Evolutionary conservation across 37 sponge, comb jelly and placozoan genomes (phyloP).

Genomic region (Bolinopsis microptera): DNA sequence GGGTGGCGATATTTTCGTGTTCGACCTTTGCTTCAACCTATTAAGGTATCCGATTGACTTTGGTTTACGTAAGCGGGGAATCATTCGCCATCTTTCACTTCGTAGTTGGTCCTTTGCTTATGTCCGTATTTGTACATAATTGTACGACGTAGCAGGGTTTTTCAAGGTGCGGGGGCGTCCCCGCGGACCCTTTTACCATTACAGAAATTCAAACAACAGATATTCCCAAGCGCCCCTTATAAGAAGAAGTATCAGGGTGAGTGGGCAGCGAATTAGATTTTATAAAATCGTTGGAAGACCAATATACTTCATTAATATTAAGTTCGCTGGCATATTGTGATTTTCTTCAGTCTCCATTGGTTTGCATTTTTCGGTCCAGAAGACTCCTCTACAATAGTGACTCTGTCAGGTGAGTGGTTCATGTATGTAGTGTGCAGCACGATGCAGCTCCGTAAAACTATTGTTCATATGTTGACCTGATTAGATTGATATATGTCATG

Average conservation of each 20-base stretch:
- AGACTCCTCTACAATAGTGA: background rate
- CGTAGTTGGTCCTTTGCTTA: background rate
- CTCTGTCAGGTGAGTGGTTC: too few relatives aligned
- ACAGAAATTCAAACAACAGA: background rate
- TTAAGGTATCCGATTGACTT: background rate
- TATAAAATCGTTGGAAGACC: background rate
- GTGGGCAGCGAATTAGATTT: background rate
- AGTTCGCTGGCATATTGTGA: background rate
- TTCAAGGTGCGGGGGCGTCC: background rate
- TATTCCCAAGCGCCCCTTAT: background rate
- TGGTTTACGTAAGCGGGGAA: background rate
- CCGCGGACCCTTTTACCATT: background rate
- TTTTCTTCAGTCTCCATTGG: background rate
- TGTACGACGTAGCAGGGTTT: background rate
- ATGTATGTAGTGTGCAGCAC: too few relatives aligned
- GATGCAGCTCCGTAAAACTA: too few relatives aligned
- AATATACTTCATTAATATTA: background rate
- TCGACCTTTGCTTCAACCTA: background rate
- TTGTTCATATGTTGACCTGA: too few relatives aligned
- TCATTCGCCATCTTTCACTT: background rate
- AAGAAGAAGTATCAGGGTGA: background rate
- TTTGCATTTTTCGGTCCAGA: background rate
- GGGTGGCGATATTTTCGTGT: background rate
- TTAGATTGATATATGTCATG: too few relatives aligned
- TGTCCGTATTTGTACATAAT: background rate